These are phyloP conservation scores for Phalanger gymnotis DNA, from an alignment of 2,797 vertebrate genomes.

Conservation along the genomic window DNA sequence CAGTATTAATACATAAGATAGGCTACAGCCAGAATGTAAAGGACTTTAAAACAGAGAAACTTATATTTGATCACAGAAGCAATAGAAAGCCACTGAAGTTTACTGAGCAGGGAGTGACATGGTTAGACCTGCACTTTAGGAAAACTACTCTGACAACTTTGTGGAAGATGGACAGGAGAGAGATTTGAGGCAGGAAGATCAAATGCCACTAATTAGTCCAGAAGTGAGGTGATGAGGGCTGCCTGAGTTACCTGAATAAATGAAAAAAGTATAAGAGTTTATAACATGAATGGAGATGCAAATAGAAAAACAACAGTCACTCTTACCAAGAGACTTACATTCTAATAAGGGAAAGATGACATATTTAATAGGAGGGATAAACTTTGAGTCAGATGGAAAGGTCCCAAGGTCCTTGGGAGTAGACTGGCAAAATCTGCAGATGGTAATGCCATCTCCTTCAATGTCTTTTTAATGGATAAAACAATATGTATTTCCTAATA, in stretches of 20 bases:
- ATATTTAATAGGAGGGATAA: not conserved
- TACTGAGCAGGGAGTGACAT: not conserved
- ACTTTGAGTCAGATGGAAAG: not conserved
- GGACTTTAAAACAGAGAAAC: not conserved
- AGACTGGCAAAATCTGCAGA: too few species aligned
- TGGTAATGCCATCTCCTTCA: not conserved
- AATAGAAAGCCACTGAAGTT: not conserved
- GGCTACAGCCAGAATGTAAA: not conserved
- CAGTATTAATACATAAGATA: not conserved
- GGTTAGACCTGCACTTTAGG: not conserved
- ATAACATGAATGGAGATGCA: not conserved
- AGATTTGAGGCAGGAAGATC: not conserved
- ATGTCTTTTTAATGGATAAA: not conserved
- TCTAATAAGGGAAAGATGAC: not conserved
- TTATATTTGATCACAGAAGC: not conserved
- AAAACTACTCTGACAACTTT: not conserved
- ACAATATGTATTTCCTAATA: not conserved
- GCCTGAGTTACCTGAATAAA: not conserved
- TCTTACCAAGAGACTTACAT: not conserved
- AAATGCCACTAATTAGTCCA: not conserved
- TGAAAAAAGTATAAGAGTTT: not conserved
- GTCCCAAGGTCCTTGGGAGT: not conserved
- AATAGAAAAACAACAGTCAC: not conserved
- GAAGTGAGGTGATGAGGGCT: not conserved
- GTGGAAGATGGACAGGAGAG: not conserved